Evolutionary conservation across 2,113 vertebrate species (phyloP).

Genomic region (Phylloscopus whistleri): DNA sequence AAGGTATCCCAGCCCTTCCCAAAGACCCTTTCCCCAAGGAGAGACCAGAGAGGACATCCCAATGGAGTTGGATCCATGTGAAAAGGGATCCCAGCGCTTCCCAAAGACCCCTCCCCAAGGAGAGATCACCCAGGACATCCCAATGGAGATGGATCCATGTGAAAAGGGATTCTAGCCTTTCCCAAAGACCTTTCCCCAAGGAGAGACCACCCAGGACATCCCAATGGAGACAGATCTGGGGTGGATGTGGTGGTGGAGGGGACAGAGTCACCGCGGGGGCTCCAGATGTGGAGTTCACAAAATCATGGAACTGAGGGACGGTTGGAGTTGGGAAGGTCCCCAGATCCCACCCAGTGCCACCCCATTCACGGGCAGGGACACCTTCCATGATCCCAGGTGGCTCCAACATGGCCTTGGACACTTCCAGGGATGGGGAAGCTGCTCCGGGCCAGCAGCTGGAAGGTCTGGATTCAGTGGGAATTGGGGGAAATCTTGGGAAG

Average conservation of each 20-base stretch:
- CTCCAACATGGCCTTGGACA: not conserved
- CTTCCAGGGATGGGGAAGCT: not conserved
- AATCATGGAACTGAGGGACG: not conserved
- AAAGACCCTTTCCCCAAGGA: no score
- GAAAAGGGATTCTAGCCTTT: fast-evolving
- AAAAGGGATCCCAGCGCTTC: no score
- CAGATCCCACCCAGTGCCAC: not conserved
- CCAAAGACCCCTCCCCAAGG: no score
- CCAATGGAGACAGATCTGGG: fast-evolving
- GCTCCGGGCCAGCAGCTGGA: not conserved
- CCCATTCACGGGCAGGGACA: not conserved
- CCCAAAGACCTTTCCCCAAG: no score
- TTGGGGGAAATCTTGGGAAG: not conserved
- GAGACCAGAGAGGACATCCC: no score
- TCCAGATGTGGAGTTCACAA: not conserved
- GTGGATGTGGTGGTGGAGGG: not conserved
- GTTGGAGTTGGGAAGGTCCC: not conserved
- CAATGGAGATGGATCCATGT: not conserved
- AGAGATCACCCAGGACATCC: no score
- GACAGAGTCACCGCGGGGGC: not conserved
- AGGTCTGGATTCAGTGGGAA: not conserved
- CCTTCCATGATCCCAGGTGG: fast-evolving
- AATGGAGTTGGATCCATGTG: no score
- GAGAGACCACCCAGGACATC: not conserved
- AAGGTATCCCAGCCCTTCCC: no score